These are phyloP conservation scores for Eristalis tenax DNA, from an alignment of 2,888 invertebrate genomes.

Conservation along the genomic window DNA sequence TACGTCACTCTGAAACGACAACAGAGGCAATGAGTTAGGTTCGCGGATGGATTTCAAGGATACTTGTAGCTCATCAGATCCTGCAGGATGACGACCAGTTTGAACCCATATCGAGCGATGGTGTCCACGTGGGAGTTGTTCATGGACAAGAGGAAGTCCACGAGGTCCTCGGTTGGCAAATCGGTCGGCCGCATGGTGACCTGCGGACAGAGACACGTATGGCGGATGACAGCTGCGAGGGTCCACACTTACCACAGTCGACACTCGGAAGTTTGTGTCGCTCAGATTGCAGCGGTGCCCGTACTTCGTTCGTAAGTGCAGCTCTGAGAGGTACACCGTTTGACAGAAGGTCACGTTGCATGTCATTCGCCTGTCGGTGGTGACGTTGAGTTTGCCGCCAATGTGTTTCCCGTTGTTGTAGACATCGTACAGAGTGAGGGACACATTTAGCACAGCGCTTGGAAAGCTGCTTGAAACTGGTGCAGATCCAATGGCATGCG, in stretches of 20 bases:
- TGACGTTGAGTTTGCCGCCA: constrained; percentile 79
- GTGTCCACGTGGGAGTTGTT: constrained; percentile 19
- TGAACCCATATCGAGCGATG: neutral
- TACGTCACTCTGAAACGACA: constrained; percentile 70
- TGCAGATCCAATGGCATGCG: neutral
- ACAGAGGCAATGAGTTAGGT: too few species aligned
- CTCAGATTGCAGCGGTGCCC: constrained; percentile 76
- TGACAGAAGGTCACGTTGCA: constrained; percentile 73
- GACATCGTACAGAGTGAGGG: constrained; percentile 76
- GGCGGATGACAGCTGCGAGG: neutral
- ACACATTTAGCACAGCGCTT: neutral
- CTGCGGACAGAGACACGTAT: neutral
- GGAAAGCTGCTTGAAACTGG: neutral
- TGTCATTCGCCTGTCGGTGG: constrained; percentile 75
- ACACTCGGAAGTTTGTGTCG: constrained; percentile 76
- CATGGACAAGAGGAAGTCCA: constrained; percentile 73
- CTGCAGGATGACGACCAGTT: neutral
- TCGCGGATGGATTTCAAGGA: neutral
- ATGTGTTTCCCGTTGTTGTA: constrained; percentile 78
- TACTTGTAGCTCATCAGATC: neutral
- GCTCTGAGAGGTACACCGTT: constrained; percentile 73
- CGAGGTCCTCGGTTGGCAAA: constrained; percentile 69
- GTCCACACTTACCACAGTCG: constrained; percentile 75
- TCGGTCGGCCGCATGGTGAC: constrained; percentile 72
- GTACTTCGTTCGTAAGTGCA: constrained; percentile 74